Percentiles rank a stretch among this genome's conserved stretches.
These are phyloP conservation scores for Elachura formosa DNA, from an alignment of 2,113 vertebrate genomes.

Conservation along the genomic window DNA sequence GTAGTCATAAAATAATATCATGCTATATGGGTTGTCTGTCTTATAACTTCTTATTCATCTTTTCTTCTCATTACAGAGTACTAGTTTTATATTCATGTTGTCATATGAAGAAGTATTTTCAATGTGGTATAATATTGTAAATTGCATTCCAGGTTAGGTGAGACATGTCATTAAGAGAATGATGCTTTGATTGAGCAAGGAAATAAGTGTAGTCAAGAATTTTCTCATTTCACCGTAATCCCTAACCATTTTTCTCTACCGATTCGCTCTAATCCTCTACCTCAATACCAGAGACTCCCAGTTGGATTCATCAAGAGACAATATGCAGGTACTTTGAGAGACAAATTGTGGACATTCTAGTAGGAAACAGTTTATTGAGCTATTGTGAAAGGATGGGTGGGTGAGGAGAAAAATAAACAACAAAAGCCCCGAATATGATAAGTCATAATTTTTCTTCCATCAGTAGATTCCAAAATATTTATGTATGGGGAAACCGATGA, in stretches of 20 bases:
- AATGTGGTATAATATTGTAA: background rate
- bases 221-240: background rate
- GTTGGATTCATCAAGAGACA: background rate
- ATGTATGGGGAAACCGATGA: background rate
- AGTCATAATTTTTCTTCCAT: background rate
- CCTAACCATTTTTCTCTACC: background rate
- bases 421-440: background rate
- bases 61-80: background rate
- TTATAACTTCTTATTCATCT: background rate
- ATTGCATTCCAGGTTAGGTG: background rate
- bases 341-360: background rate
- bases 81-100: background rate
- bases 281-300: background rate
- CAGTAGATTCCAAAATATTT: background rate
- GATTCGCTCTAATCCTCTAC: accelerated
- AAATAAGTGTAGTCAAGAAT: background rate
- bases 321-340: background rate
- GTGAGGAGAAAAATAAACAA: background rate
- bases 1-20: background rate
- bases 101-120: background rate
- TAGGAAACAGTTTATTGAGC: background rate
- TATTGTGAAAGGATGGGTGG: background rate
- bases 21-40: background rate
- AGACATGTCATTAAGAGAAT: background rate
- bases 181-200: background rate